These are phyloP conservation scores for Tupaia chinensis DNA, from an alignment of 2,113 vertebrate species.

Conservation along the genomic window DNA sequence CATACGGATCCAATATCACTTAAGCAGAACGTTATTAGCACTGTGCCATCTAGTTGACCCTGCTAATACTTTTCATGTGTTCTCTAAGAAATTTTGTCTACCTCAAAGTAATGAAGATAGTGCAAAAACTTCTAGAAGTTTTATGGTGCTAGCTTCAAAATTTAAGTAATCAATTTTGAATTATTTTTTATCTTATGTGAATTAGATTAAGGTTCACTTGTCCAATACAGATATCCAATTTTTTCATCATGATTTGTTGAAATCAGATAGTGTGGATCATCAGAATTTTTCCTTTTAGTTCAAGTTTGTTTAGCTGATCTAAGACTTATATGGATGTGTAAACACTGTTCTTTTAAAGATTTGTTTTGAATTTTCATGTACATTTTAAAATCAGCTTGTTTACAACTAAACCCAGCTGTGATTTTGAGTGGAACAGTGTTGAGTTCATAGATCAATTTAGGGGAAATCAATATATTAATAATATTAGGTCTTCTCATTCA, in stretches of 20 bases:
- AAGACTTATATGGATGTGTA: neutral
- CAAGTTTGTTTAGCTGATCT: neutral
- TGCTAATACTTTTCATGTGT: neutral
- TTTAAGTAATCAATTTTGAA: slow-evolving; percentile 34
- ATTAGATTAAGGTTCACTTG: slow-evolving; percentile 19
- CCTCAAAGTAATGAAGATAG: neutral
- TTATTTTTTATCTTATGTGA: neutral
- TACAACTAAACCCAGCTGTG: neutral
- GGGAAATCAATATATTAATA: neutral
- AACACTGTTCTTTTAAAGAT: neutral
- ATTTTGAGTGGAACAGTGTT: neutral
- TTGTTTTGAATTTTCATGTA: neutral
- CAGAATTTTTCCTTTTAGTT: neutral
- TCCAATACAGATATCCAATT: neutral
- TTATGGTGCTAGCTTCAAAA: neutral
- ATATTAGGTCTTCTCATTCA: slow-evolving; percentile 6
- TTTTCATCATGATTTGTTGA: neutral
- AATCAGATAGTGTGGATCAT: neutral
- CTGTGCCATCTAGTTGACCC: no score
- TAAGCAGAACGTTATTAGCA: no score
- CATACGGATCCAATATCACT: no score
- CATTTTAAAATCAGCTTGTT: neutral
- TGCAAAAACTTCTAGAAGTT: neutral
- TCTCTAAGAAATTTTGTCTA: slow-evolving; percentile 26
- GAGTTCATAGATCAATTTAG: neutral